Conservation (phyloP, 30 jellyfish, hydroid and myxozoan genomes). For the Chrysaora quinquecirrha region DNA sequence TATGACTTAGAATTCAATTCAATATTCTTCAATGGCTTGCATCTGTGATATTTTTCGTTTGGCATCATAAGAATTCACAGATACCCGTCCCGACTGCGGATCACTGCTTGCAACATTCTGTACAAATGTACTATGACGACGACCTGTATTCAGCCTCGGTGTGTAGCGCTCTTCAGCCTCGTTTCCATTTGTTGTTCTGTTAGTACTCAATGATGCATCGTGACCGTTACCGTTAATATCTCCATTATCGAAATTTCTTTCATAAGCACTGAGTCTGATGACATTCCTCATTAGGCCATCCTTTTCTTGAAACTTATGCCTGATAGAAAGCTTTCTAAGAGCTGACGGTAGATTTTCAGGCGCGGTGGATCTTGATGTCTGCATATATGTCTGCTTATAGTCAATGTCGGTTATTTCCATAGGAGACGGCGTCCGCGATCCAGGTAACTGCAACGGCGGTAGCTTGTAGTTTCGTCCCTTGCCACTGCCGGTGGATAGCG, state of each 20-base stretch:
- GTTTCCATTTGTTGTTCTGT: background rate
- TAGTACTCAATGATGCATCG: background rate
- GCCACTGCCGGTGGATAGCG: background rate
- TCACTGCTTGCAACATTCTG: constrained; percentile 59
- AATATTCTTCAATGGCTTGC: constrained; percentile 52
- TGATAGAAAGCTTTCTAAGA: constrained; percentile 9
- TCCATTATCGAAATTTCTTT: constrained; percentile 9
- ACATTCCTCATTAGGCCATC: constrained; percentile 46
- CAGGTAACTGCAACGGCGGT: constrained; percentile 1
- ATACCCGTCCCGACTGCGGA: constrained; percentile 45
- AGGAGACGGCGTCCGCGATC: constrained; percentile 6
- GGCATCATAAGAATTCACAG: constrained; percentile 38
- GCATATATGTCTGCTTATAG: background rate
- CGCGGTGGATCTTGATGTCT: background rate
- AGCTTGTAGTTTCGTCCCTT: background rate
- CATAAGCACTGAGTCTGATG: constrained; percentile 40
- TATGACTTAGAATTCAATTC: no score
- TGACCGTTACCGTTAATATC: background rate
- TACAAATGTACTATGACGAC: constrained; percentile 39
- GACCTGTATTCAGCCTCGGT: constrained; percentile 45
- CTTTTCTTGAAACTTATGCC: constrained; percentile 54
- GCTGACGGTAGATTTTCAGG: constrained; percentile 19
- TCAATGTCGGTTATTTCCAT: constrained; percentile 26
- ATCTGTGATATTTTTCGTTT: constrained; percentile 19
- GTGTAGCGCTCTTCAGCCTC: constrained; percentile 57